A percentile compares a stretch with the other conserved stretches of the same genome.
These are phyloP conservation scores for Eudasyphora cyanicolor DNA, from an alignment of 2,888 invertebrate genomes.

Conservation along the genomic window DNA sequence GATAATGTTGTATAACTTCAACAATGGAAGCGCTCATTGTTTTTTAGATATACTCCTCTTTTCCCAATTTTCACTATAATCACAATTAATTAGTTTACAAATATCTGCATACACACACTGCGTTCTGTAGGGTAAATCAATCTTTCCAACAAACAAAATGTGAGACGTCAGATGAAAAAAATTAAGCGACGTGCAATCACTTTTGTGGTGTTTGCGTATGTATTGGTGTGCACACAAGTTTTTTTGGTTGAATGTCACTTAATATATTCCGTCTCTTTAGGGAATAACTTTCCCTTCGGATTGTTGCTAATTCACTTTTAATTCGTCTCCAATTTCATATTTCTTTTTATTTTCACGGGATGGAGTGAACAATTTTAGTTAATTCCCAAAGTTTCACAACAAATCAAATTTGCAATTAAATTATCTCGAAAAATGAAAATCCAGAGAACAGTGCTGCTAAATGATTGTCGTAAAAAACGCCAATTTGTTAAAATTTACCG, in stretches of 20 bases:
- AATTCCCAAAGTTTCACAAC: too few relatives aligned
- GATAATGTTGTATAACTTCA: slow-evolving; percentile 87
- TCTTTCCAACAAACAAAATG: slow-evolving; percentile 9
- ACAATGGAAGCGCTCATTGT: slow-evolving; percentile 79
- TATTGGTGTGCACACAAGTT: slow-evolving; percentile 31
- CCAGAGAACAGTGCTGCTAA: too few relatives aligned
- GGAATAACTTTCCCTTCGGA: background rate
- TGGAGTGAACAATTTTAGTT: too few relatives aligned
- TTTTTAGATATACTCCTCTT: background rate
- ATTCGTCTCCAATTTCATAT: too few relatives aligned
- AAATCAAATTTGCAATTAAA: too few relatives aligned
- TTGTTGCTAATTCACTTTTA: too few relatives aligned
- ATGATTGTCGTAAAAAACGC: too few relatives aligned
- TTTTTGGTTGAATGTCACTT: slow-evolving; percentile 19
- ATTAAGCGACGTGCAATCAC: slow-evolving; percentile 43
- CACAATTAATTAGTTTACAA: slow-evolving; percentile 21
- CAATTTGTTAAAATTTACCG: too few relatives aligned
- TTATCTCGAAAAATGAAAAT: too few relatives aligned
- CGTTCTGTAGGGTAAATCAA: background rate
- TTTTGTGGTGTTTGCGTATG: slow-evolving; percentile 40
- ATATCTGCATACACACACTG: slow-evolving; percentile 4
- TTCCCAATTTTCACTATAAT: background rate
- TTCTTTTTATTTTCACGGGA: too few relatives aligned
- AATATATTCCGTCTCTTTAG: background rate
- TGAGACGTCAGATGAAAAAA: slow-evolving; percentile 18